Base-by-base conservation (phyloP, 2,888 invertebrate genomes). In the Dysmachus trigonus region DNA sequence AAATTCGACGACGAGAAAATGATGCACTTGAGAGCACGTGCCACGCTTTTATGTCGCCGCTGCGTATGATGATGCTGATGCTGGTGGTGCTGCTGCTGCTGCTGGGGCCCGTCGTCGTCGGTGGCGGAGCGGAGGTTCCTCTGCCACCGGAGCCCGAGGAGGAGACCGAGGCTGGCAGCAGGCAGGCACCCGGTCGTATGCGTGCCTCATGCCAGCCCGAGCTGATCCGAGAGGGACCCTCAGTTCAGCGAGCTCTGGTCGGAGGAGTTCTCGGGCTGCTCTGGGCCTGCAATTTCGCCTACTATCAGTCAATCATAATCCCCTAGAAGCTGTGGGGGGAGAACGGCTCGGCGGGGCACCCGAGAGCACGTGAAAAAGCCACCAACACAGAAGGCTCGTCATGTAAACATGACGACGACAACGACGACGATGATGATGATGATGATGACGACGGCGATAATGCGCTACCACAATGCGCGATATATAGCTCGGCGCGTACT, bases 21-120 rank as follows among this genome's bases (percentile, higher is more conserved):
- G 62, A 71, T 83, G 83, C 83, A 83, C 83, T 72, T 41, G 41
- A 72, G 47, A 83, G 83, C 83, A 83, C 83, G 83, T 83, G 83
- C 81, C 81, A 53, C 81, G 30, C 51, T 79, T 41, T 79, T 47
- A 27, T n/a, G 15, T 27, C 8, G 79, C 53, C 81, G 81, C 81
- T 81, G 81, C 81, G 81, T 81, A 22, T 41, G 77, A 18, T 22
- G 47, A 35, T 38, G 30, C 22, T 27, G 51, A 0, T 18, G 27
- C 4, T 30, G 72, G 4, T 79, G 30, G 6, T 79, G 18, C 30
- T 30, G 81, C n/a, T 31, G 53, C 31, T 15, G 27, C 30, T 73
- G 31, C n/a, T n/a, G n/a, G n/a, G n/a, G n/a, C n/a, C n/a, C n/a
- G n/a, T n/a, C n/a, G n/a, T n/a, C n/a, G n/a, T n/a, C n/a, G n/a